phyloP scores from a whole-genome alignment of 2,888 invertebrate genomes.

The Netelia inedita region DNA sequence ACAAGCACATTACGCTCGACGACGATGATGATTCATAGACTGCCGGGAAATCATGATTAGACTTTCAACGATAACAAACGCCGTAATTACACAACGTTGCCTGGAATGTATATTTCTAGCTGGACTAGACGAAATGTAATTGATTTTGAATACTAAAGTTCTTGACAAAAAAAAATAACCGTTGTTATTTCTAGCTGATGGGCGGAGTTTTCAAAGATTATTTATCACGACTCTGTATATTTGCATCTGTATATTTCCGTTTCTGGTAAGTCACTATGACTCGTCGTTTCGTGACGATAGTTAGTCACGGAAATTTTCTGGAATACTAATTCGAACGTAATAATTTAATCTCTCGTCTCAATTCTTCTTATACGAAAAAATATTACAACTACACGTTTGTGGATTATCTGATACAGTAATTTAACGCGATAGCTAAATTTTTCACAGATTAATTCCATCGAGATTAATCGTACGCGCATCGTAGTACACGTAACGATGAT shows the following conservation, averaged over 20 bases:
- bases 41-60: slow-evolving; percentile 74
- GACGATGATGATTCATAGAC: slow-evolving; percentile 75
- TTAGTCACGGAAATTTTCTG: too few species aligned
- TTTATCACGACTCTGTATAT: neutral
- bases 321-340: too few species aligned
- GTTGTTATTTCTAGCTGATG: neutral
- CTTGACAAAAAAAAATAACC: neutral
- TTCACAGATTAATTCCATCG: slow-evolving; percentile 1
- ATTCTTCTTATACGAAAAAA: too few species aligned
- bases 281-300: too few species aligned
- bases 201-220: neutral
- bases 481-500: neutral
- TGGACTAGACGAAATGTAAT: neutral
- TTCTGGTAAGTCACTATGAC: too few species aligned
- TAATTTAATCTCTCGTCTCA: too few species aligned
- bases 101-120: neutral
- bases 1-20: slow-evolving; percentile 9
- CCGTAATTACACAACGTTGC: neutral
- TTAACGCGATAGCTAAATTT: neutral
- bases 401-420: neutral
- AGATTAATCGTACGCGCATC: slow-evolving; percentile 1
- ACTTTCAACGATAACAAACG: slow-evolving; percentile 65
- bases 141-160: neutral
- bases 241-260: too few species aligned
- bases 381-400: too few species aligned